Percentiles rank a stretch among this genome's conserved stretches.
These are phyloP conservation scores for Peromyscus attwateri DNA, from an alignment of 2,797 vertebrate species.

Conservation along the genomic window DNA sequence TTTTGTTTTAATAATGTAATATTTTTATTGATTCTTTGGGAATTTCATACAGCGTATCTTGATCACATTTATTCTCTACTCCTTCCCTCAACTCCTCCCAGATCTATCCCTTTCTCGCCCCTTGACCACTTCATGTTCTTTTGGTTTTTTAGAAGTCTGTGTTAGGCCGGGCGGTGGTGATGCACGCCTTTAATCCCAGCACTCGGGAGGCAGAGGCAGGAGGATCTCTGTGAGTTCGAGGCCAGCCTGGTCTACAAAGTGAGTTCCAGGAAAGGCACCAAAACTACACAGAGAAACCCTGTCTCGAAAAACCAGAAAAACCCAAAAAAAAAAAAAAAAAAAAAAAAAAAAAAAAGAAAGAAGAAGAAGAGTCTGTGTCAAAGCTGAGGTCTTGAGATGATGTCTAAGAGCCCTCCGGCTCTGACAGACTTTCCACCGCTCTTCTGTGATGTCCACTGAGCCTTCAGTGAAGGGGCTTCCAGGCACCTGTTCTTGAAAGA, in stretches of 20 bases:
- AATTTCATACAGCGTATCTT: neutral
- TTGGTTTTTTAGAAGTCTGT: neutral
- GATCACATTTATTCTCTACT: neutral
- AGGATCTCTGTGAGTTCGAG: no score
- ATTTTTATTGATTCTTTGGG: neutral
- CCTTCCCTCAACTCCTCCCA: neutral
- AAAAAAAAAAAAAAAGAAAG: no score
- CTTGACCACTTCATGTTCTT: neutral
- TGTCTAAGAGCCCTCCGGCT: neutral
- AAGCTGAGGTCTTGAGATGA: neutral
- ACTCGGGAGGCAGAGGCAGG: no score
- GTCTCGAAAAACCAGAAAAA: no score
- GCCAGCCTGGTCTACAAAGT: no score
- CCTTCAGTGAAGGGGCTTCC: neutral
- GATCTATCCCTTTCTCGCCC: rapidly evolving
- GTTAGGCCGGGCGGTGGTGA: neutral
- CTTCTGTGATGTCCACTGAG: neutral
- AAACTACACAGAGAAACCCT: no score
- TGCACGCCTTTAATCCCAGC: no score
- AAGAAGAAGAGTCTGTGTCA: neutral
- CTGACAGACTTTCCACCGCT: neutral
- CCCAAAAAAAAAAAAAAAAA: no score
- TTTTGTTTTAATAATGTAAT: neutral
- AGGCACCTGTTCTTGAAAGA: neutral
- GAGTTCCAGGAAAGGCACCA: no score